phyloP scores from a whole-genome alignment of 2,113 vertebrate genomes.

The Ramphastos sulfuratus region DNA sequence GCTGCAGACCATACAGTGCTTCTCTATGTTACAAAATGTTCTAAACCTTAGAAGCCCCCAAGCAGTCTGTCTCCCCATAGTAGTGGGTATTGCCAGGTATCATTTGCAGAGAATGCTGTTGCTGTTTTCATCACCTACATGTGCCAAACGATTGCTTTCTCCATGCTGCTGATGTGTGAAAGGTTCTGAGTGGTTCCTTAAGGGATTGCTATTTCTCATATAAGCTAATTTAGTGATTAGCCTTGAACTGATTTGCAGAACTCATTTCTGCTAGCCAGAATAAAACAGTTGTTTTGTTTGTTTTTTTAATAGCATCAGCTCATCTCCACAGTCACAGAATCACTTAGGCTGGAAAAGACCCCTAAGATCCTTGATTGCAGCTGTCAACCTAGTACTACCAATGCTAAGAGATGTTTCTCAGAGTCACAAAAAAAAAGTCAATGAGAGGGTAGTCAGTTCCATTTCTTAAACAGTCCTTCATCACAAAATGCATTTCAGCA shows the following conservation, averaged over 20 bases:
- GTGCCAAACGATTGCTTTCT: not conserved
- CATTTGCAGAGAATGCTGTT: not conserved
- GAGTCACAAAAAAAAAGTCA: too few species aligned
- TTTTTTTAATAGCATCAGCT: not conserved
- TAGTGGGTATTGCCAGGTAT: not conserved
- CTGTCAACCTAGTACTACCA: too few species aligned
- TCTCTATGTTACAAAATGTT: not conserved
- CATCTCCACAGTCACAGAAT: not conserved
- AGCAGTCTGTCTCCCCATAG: not conserved
- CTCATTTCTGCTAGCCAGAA: not conserved
- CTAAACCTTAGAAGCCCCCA: not conserved
- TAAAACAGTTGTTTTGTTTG: not conserved
- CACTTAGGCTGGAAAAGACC: too few species aligned
- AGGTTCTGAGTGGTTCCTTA: not conserved
- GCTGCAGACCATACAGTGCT: not conserved
- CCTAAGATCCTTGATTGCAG: too few species aligned
- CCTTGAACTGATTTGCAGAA: not conserved
- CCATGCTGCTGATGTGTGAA: not conserved
- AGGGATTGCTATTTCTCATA: not conserved
- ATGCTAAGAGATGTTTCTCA: too few species aligned
- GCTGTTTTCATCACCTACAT: not conserved
- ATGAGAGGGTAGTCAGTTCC: too few species aligned
- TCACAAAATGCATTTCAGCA: too few species aligned
- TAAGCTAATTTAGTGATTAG: not conserved
- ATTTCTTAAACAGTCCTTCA: too few species aligned